phyloP scores from a whole-genome alignment of 2,888 invertebrate species.

The Meteorus cinctellus region DNA sequence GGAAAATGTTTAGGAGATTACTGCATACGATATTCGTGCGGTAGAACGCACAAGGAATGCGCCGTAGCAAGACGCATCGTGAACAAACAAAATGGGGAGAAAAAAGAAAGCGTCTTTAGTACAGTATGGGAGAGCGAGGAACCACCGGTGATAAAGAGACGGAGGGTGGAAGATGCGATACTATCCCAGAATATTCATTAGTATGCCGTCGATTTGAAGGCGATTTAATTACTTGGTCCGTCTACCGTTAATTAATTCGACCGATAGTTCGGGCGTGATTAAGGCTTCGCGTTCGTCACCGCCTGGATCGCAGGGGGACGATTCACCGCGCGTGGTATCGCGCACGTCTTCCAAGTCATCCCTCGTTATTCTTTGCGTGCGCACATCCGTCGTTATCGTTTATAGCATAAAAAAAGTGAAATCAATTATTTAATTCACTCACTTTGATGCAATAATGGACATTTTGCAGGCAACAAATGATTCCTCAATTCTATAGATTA shows the following conservation, averaged over 20 bases:
- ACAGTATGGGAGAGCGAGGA: slow-evolving; percentile 51
- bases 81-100: slow-evolving; percentile 21
- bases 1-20: slow-evolving; percentile 54
- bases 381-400: background rate
- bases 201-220: slow-evolving; percentile 63
- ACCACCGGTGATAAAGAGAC: slow-evolving; percentile 11
- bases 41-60: slow-evolving; percentile 45
- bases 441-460: no score
- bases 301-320: slow-evolving; percentile 9
- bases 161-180: slow-evolving; percentile 36
- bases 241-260: slow-evolving; percentile 68
- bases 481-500: no score
- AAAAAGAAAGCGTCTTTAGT: slow-evolving; percentile 43
- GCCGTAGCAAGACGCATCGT: slow-evolving; percentile 24
- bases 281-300: slow-evolving; percentile 52
- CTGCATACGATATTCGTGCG: slow-evolving; percentile 47
- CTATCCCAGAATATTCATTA: slow-evolving; percentile 65
- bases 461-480: no score
- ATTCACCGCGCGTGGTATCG: slow-evolving; percentile 21
- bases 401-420: background rate
- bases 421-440: background rate
- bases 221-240: slow-evolving; percentile 65
- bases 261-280: slow-evolving; percentile 65
- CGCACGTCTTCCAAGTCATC: background rate
- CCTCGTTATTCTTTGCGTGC: slow-evolving; percentile 1